Evolutionary conservation across 1,140 invertebrate species (phyloP), one percentile per base, ranked within the genome.

Genomic region (Samia ricini): DNA sequence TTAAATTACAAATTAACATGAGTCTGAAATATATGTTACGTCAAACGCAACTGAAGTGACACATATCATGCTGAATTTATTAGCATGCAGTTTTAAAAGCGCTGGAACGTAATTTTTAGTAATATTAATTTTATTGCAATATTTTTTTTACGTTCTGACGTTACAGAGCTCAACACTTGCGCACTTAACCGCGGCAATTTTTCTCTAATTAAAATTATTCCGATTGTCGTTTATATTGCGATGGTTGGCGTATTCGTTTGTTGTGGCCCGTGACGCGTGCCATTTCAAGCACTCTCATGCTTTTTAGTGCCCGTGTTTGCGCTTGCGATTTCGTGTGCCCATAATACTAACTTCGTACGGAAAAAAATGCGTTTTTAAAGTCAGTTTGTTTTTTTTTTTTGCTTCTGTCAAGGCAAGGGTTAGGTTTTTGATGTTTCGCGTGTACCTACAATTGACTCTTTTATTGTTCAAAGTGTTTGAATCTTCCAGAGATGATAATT

Each of bases 161-260:
- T 20, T 57, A 36, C 56, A 15, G 52, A 24, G 52, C 21, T 2
- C 33, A 3, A 4, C 10, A 24, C 74, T 74, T 87, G 81, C 74
- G 77, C 82, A 86, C 77, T 85, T 83, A 67, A 73, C 76, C 50
- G 72, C 81, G 73, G 83, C 76, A 83, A 85, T 89, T 88, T 89
- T 89, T 88, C 81, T 88, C 84, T 88, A 89, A 88, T 89, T 89
- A 87, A 89, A 89, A 86, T 84, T 84, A 87, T 88, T 80, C 73
- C 81, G 81, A 89, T 88, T 89, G 87, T 89, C 82, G 81, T 85
- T 76, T 58, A 56, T 68, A 61, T 74, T 66, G 59, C 49, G 74
- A 68, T 74, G 66, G 69, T 69, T 69, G 56, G 56, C 56, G 52
- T 24, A 55, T 74, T 66, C 77, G 86, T 87, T 83, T 87, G 86